phyloP scores from a whole-genome alignment of 1,140 invertebrate species.

The Plodia interpunctella region DNA sequence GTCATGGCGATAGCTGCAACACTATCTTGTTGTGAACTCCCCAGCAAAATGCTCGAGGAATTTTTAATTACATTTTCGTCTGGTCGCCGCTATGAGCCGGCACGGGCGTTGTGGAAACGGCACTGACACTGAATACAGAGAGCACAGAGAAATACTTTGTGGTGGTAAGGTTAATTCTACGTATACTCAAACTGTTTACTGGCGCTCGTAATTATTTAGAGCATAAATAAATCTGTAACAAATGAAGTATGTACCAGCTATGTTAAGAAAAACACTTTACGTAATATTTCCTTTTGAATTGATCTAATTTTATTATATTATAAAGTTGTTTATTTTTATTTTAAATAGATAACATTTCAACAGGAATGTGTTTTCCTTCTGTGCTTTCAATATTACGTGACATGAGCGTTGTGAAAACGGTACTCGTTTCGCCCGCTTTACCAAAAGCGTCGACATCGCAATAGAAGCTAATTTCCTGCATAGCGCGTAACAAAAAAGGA shows the following conservation, averaged over 20 bases:
- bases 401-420: slow-evolving; percentile 48
- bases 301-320: too few species aligned
- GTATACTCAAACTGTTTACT: not conserved
- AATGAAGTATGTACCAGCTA: too few species aligned
- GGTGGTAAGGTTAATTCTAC: not conserved
- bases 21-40: slow-evolving; percentile 72
- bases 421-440: slow-evolving; percentile 69
- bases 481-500: slow-evolving; percentile 67
- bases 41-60: slow-evolving; percentile 72
- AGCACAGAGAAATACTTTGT: not conserved
- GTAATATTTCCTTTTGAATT: too few species aligned
- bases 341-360: not conserved
- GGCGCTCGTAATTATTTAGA: too few species aligned
- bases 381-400: not conserved
- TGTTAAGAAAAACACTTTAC: too few species aligned
- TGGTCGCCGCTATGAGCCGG: slow-evolving; percentile 64
- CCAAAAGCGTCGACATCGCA: slow-evolving; percentile 73
- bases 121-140: slow-evolving; percentile 27
- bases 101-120: slow-evolving; percentile 59
- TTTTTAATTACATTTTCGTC: slow-evolving; percentile 77
- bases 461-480: slow-evolving; percentile 76
- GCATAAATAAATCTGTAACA: too few species aligned
- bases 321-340: too few species aligned
- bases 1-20: slow-evolving; percentile 62
- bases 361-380: not conserved